phyloP scores from a whole-genome alignment of 2,797 vertebrate genomes.

The Sebastes alutus region DNA sequence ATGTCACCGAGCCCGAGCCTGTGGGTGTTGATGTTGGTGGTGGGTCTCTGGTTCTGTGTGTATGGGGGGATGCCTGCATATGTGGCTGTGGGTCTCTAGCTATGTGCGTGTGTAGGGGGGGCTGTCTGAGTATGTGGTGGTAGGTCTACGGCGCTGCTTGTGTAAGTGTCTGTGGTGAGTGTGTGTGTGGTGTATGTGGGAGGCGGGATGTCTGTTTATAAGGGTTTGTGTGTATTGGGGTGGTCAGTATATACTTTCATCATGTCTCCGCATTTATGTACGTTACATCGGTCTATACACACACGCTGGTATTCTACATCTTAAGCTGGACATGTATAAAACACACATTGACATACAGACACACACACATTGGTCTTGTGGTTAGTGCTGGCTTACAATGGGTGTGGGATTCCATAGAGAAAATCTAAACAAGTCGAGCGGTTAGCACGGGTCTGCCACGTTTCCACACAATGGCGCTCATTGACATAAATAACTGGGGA shows the following conservation, averaged over 20 bases:
- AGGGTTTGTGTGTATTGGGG: conserved; percentile 56
- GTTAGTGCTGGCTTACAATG: conserved; percentile 78
- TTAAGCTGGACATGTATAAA: conserved; percentile 27
- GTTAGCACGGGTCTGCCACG: conserved; percentile 75
- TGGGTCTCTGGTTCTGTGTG: conserved; percentile 63
- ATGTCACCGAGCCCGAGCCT: conserved; percentile 77
- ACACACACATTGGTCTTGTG: conserved; percentile 55
- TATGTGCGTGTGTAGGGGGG: conserved; percentile 25
- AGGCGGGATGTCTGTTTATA: conserved; percentile 74
- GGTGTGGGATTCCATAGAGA: conserved; percentile 78
- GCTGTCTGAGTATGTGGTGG: conserved; percentile 61
- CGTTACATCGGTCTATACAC: conserved; percentile 16
- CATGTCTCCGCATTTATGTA: conserved; percentile 53
- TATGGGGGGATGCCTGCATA: conserved; percentile 36
- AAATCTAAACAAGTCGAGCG: conserved; percentile 76
- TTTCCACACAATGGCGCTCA: conserved; percentile 80
- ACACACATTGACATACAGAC: conserved; percentile 28
- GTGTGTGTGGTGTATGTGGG: conserved; percentile 69
- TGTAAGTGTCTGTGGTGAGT: conserved; percentile 74
- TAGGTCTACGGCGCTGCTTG: conserved; percentile 66
- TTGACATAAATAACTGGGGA: conserved; percentile 78
- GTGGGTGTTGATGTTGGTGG: conserved; percentile 76
- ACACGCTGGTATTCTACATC: conserved; percentile 5
- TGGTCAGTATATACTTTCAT: conserved; percentile 55
- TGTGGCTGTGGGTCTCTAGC: conserved; percentile 42